These are phyloP conservation scores for Pseudorectes ferrugineus DNA, from an alignment of 2,113 vertebrate species.

Conservation along the genomic window DNA sequence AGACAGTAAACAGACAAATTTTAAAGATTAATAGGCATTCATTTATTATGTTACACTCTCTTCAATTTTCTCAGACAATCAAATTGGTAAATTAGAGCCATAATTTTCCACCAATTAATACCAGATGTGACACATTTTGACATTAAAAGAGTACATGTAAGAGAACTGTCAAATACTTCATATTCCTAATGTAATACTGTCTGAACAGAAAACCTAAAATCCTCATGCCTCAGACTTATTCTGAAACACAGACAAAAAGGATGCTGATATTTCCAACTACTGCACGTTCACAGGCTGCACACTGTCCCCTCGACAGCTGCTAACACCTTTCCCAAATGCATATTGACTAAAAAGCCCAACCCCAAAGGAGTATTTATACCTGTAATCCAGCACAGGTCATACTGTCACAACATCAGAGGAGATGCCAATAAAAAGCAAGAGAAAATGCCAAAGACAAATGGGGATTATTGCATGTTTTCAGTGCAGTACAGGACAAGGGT, in stretches of 20 bases:
- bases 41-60: constrained; percentile 39
- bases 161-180: constrained; percentile 53
- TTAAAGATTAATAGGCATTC: constrained; percentile 56
- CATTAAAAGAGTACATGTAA: constrained; percentile 59
- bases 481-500: background rate
- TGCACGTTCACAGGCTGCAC: background rate
- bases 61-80: constrained; percentile 48
- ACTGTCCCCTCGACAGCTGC: background rate
- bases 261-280: background rate
- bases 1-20: constrained; percentile 45
- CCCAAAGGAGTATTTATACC: background rate
- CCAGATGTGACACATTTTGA: constrained; percentile 64
- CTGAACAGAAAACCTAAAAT: constrained; percentile 31
- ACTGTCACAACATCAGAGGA: background rate
- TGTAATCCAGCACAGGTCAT: background rate
- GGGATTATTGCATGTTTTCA: constrained; percentile 14
- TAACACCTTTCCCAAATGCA: constrained; percentile 28
- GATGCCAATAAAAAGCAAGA: constrained; percentile 14
- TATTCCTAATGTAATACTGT: background rate
- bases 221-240: constrained; percentile 35
- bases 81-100: constrained; percentile 57
- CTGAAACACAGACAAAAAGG: constrained; percentile 29
- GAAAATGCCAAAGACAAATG: constrained; percentile 48
- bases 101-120: constrained; percentile 63
- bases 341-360: constrained; percentile 23